Evolutionary conservation across 2,888 invertebrate genomes (phyloP).

Genomic region (Drosophila nr. perissopoda): DNA sequence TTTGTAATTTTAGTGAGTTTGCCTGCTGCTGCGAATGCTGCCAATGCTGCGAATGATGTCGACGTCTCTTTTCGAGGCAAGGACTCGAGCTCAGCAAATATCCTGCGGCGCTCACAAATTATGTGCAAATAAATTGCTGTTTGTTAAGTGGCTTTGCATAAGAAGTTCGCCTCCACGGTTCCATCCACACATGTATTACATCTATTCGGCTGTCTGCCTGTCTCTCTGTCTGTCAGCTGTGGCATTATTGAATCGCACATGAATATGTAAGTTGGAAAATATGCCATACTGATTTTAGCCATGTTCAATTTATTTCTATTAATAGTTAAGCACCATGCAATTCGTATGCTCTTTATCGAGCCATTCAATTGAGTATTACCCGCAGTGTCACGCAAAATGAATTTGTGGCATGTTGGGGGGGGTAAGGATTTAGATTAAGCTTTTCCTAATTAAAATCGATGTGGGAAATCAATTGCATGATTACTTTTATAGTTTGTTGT

Average conservation of each 20-base stretch:
- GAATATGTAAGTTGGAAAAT: constrained; percentile 73
- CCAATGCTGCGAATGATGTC: constrained; percentile 26
- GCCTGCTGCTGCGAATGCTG: constrained; percentile 13
- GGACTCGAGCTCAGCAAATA: constrained; percentile 56
- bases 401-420: constrained; percentile 8
- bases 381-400: constrained; percentile 13
- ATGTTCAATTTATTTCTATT: constrained; percentile 75
- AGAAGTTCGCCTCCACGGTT: constrained; percentile 66
- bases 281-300: constrained; percentile 45
- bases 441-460: constrained; percentile 54
- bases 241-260: constrained; percentile 71
- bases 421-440: constrained; percentile 6
- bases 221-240: constrained; percentile 25
- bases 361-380: constrained; percentile 54
- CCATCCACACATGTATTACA: constrained; percentile 32
- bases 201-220: constrained; percentile 9
- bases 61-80: constrained; percentile 12
- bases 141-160: constrained; percentile 81
- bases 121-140: constrained; percentile 81
- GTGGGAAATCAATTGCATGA: constrained; percentile 49
- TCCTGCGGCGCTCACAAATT: constrained; percentile 77
- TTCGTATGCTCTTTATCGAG: constrained; percentile 60
- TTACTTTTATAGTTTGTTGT: constrained; percentile 43
- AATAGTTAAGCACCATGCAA: constrained; percentile 63
- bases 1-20: constrained; percentile 75